Evolutionary conservation across 2,113 vertebrate species (phyloP), one percentile per base, ranked within the genome.

Genomic region (Chaenogobius annularis): DNA sequence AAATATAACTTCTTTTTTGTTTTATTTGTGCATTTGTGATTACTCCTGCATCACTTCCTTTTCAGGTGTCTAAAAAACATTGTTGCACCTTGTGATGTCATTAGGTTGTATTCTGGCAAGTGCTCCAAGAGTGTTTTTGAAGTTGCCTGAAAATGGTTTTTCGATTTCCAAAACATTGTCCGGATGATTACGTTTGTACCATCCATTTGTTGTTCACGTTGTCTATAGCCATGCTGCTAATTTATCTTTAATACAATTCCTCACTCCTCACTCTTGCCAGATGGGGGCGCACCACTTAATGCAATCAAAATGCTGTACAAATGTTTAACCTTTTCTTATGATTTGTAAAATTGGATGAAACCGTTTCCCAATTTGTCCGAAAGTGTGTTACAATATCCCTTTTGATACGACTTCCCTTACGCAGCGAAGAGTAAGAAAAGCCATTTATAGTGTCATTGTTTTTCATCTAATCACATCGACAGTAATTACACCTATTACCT

Each of bases 401-500:
- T 58, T 13, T 26, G 55, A 54, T 48, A 11, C 3, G 50, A 26
- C 43, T 31, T 7, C 5, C 10, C 54, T 40, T 52, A 14, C 3
- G 37, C 8, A 40, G 22, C 26, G 2, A 37, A 10, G 35, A 72
- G 10, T 9, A 10, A 55, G 15, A 23, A 64, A 44, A 55, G 15
- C n/a, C 11, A 63, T 63, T 63, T 37, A 63, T 40, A 40, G 19
- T n/a, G 1, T 35, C 17, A 40, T 40, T 63, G 61, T 63, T 63
- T 63, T 63, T 37, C 23, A 17, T 61, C 58, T 61, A 17, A 26
- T 35, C 58, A 61, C 58, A 63, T n/a, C 43, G 61, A 63, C 61
- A 40, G 61, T 63, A 63, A 63, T 63, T 63, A 63, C 61, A 63
- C 61, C 10, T 63, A 37, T 40, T 63, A 35, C 58, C 58, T 63